phyloP scores from a whole-genome alignment of 2,797 vertebrate genomes.

The Lithobates sylvaticus region DNA sequence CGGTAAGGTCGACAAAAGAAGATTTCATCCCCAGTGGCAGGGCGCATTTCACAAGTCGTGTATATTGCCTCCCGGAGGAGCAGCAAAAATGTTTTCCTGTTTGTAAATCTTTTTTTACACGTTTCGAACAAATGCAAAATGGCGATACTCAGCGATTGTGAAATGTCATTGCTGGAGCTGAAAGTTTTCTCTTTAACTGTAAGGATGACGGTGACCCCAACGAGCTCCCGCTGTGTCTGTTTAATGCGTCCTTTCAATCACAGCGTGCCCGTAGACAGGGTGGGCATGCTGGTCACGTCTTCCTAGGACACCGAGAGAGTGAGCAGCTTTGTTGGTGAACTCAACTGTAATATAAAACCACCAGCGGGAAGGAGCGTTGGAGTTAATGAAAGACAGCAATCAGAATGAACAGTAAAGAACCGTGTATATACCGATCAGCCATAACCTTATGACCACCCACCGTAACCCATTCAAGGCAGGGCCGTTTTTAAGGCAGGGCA shows the following conservation, averaged over 20 bases:
- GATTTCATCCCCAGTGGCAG: background rate
- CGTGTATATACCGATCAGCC: too few species aligned
- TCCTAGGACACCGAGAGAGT: background rate
- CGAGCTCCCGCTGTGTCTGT: background rate
- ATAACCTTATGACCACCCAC: too few species aligned
- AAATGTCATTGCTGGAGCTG: background rate
- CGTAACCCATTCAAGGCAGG: too few species aligned
- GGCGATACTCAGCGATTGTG: background rate
- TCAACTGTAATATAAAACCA: background rate
- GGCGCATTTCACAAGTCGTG: constrained; percentile 1
- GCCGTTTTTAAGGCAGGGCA: too few species aligned
- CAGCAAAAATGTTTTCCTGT: background rate
- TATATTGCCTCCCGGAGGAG: constrained; percentile 2
- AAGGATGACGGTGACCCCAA: background rate
- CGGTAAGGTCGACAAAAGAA: constrained; percentile 4
- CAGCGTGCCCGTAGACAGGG: constrained; percentile 21
- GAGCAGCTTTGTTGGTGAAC: background rate
- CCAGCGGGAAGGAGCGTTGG: background rate
- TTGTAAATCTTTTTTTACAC: background rate
- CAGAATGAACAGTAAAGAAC: background rate
- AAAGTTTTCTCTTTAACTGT: background rate
- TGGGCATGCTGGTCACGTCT: constrained; percentile 4
- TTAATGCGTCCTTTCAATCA: constrained; percentile 30
- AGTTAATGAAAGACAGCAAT: background rate
- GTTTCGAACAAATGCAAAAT: background rate